Base-by-base conservation (phyloP, 1,140 invertebrate genomes). In the Brachionus sp. region DNA sequence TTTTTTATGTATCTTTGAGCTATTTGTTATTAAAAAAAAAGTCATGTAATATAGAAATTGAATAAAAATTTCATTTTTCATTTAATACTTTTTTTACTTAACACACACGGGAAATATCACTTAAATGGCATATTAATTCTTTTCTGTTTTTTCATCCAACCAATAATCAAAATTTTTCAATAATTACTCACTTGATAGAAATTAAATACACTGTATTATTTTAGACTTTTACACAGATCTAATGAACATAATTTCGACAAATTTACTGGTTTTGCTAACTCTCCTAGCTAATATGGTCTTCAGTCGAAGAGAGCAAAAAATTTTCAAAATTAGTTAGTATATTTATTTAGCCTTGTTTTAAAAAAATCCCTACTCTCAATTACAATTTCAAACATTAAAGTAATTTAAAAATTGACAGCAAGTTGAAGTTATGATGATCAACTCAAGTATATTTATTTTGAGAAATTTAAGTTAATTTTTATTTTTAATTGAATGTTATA, bases 51-150 rank as follows among this genome's bases (percentile, higher is more conserved):
- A 16, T 3, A 5, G 5, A 57, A 19, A 57, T 57, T 57, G 6
- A 25, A 57, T 57, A 19, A 57, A 25, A 57, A 57, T 37, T 70
- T 39, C 66, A 70, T 39, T 70, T 70, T 37, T 19, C 66, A 70
- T 39, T n/a, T 35, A 35, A 37, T 9, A 68, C 25, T 68, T 68
- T 70, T 39, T 39, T 37, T 39, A 70, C 37, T 16, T 10, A 37
- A 70, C 33, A 70, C 66, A 70, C 66, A 70, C 66, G 66, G 66
- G 66, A 70, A 70, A 70, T 70, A 70, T 70, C 66, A 70, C 33
- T 39, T 70, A 42, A 70, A 70, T 70, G 37, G 35, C 7, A 70
- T 16, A 66, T 66, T 66, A 66, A 66, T 66, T 66, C 64, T 29
- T 66, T 66, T 66, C 29, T 66, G 16, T 66, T 29, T 37, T 66